These are phyloP conservation scores for Calliopum simillimum DNA, from an alignment of 2,888 invertebrate genomes.

Conservation along the genomic window DNA sequence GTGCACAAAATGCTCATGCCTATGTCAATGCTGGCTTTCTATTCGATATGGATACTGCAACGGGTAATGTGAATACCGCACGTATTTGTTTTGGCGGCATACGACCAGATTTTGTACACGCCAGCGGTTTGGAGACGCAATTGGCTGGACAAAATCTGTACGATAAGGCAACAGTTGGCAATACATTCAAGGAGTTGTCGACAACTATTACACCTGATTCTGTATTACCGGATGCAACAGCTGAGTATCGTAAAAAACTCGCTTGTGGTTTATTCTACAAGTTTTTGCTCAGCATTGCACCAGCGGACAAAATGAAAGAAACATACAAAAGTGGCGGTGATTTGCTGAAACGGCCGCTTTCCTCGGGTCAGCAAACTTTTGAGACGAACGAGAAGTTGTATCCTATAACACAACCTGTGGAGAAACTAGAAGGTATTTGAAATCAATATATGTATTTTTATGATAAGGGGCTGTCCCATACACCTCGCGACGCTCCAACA, in stretches of 20 bases:
- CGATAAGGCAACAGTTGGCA: constrained; percentile 66
- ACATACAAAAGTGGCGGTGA: constrained; percentile 72
- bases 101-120: constrained; percentile 70
- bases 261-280: constrained; percentile 84
- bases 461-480: no score
- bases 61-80: constrained; percentile 64
- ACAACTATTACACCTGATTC: constrained; percentile 74
- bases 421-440: constrained; percentile 74
- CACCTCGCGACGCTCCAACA: no score
- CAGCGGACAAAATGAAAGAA: constrained; percentile 68
- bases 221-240: constrained; percentile 75
- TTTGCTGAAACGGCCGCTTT: constrained; percentile 72
- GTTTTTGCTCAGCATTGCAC: constrained; percentile 71
- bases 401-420: constrained; percentile 80
- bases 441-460: not conserved
- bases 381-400: constrained; percentile 77
- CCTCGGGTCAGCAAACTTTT: constrained; percentile 76
- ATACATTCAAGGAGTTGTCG: constrained; percentile 69
- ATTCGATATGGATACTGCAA: constrained; percentile 69
- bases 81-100: constrained; percentile 76
- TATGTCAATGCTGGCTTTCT: constrained; percentile 80
- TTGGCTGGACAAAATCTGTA: constrained; percentile 67
- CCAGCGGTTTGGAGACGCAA: constrained; percentile 70
- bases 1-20: constrained; percentile 81
- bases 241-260: constrained; percentile 75